Evolutionary conservation across 1,140 invertebrate species (phyloP), one percentile per base, ranked within the genome.

Genomic region (Helicorthomorpha holstii): DNA sequence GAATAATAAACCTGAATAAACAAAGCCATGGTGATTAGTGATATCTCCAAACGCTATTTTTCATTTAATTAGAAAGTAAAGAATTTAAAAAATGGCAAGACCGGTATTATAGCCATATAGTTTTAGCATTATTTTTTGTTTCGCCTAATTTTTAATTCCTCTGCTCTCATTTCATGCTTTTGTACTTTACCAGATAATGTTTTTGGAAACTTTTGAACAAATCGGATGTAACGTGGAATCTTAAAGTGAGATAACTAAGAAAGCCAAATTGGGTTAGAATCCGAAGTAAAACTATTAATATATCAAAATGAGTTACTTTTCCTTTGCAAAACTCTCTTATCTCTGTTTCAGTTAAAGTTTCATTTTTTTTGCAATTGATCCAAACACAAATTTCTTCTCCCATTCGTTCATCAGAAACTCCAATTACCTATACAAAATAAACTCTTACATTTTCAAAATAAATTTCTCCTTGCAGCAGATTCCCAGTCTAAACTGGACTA

Each of bases 341-440:
- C 22, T 82, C 72, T 1, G 80, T 66, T 0, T 65, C 67, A 0
- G 69, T 75, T 1, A 79, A 53, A 1, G 63, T 69, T 0, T 64
- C 56, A 2, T 66, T 66, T 22, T 60, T 55, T n/a, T 70, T 68
- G 0, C 81, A 48, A 52, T 75, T 66, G 29, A 94, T 67, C 61
- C 81, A 86, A 0, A 81, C 85, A 64, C 83, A 87, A 19, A 92
- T 69, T 62, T 88, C 83, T 71, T 94, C 90, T 0, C 88, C 89
- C 49, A 87, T 70, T 50, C 88, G 68, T 49, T 82, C 71, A 60
- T 92, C 85, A 25, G 83, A 71, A 1, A 90, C 75, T 25, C 86
- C 87, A 58, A 88, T 74, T 2, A 83, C 72, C 69, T 76, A 55
- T 46, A 63, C 50, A 53, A 34, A 34, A 34, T 7, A 7, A 34